Evolutionary conservation across 1,140 invertebrate species (phyloP).

Genomic region (Sycophila sp.): DNA sequence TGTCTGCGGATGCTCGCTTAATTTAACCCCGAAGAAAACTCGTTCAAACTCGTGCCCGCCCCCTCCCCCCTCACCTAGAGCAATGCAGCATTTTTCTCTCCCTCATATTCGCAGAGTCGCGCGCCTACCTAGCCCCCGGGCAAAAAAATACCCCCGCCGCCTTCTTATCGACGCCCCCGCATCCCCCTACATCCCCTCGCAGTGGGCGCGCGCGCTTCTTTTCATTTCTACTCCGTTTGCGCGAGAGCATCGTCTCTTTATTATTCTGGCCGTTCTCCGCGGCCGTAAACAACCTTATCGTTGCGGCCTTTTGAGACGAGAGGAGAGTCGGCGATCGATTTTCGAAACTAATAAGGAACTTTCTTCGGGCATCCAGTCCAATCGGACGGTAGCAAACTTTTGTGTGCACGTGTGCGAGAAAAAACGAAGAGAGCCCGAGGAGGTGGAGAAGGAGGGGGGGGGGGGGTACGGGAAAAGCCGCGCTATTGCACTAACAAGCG

Average conservation of each 20-base stretch:
- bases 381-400: conserved; percentile 24
- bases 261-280: conserved; percentile 10
- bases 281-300: conserved; percentile 27
- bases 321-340: conserved; percentile 35
- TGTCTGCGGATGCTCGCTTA: conserved; percentile 25
- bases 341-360: conserved; percentile 44
- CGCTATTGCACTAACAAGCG: conserved; percentile 21
- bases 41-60: conserved; percentile 12
- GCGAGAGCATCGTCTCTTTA: no score
- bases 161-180: neutral
- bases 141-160: neutral
- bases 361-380: conserved; percentile 37
- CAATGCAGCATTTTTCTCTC: conserved; percentile 3
- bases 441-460: neutral
- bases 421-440: neutral
- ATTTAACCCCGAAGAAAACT: conserved; percentile 33
- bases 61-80: no score
- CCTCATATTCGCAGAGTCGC: neutral
- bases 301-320: conserved; percentile 17
- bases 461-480: neutral
- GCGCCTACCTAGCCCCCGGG: neutral
- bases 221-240: no score
- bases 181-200: neutral
- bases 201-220: no score
- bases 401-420: neutral